Evolutionary conservation across 2,888 invertebrate genomes (phyloP).

Genomic region (Strigamia transsilvanica): DNA sequence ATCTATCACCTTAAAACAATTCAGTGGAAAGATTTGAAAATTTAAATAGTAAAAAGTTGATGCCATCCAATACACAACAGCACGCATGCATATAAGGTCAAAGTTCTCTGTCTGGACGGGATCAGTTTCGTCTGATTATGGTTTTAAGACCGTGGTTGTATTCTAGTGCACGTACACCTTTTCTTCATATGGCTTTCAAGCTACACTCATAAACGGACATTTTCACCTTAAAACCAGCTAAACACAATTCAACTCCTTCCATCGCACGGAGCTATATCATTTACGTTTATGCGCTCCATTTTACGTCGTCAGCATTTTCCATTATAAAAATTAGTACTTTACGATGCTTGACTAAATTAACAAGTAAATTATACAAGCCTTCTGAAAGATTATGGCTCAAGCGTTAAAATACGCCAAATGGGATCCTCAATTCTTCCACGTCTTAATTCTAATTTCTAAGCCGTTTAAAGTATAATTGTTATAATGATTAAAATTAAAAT

Average conservation of each 20-base stretch:
- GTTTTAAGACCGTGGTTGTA: constrained; percentile 32
- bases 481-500: no score
- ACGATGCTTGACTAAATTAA: constrained; percentile 11
- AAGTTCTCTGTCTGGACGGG: constrained; percentile 41
- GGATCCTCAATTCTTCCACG: no score
- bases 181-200: constrained; percentile 1
- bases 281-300: constrained; percentile 32
- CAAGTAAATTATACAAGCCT: not conserved
- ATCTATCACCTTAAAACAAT: not conserved
- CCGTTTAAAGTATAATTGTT: no score
- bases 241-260: constrained; percentile 44
- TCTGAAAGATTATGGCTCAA: constrained; percentile 22
- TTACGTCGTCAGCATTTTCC: not conserved
- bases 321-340: constrained; percentile 45
- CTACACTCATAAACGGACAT: constrained; percentile 29
- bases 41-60: constrained; percentile 43
- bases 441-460: no score
- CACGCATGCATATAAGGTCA: constrained; percentile 31
- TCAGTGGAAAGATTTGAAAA: not conserved
- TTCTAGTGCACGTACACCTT: constrained; percentile 43
- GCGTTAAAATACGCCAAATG: not conserved
- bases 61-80: constrained; percentile 23
- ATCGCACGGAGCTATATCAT: not conserved
- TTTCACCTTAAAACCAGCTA: constrained; percentile 31
- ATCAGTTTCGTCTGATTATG: constrained; percentile 49